A percentile compares a stretch with the other conserved stretches of the same genome.
phyloP scores from a whole-genome alignment of 2,888 invertebrate species.

The Heliothis peltigera region DNA sequence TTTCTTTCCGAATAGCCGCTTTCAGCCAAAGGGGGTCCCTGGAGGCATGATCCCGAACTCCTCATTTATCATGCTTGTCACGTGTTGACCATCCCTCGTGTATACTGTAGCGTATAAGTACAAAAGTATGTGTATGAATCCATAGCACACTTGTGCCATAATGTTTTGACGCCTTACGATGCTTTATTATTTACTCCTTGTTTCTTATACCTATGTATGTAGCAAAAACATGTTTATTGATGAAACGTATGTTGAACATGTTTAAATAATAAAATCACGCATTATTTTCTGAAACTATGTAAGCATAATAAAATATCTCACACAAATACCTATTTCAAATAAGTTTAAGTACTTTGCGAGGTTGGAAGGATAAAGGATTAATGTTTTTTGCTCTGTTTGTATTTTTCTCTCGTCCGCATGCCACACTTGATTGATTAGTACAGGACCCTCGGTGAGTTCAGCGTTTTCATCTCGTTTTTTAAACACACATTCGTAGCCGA shows the following conservation, averaged over 20 bases:
- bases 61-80: conserved; percentile 89
- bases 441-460: not conserved
- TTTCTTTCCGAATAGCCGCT: conserved; percentile 75
- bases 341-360: no score
- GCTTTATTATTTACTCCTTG: conserved; percentile 42
- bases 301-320: not conserved
- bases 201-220: conserved; percentile 8
- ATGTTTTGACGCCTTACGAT: conserved; percentile 52
- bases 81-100: conserved; percentile 88
- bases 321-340: not conserved
- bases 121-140: conserved; percentile 69
- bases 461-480: not conserved
- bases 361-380: no score
- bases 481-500: conserved; percentile 1
- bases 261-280: not conserved
- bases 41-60: conserved; percentile 87
- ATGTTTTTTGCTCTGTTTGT: not conserved
- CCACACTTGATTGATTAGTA: not conserved
- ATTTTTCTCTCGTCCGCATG: not conserved
- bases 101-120: conserved; percentile 81
- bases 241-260: conserved; percentile 8
- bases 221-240: not conserved
- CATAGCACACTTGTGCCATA: conserved; percentile 59
- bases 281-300: not conserved
- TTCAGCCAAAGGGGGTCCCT: conserved; percentile 84